phyloP scores from a whole-genome alignment of 2,888 invertebrate species.

The Latrodectus elegans region DNA sequence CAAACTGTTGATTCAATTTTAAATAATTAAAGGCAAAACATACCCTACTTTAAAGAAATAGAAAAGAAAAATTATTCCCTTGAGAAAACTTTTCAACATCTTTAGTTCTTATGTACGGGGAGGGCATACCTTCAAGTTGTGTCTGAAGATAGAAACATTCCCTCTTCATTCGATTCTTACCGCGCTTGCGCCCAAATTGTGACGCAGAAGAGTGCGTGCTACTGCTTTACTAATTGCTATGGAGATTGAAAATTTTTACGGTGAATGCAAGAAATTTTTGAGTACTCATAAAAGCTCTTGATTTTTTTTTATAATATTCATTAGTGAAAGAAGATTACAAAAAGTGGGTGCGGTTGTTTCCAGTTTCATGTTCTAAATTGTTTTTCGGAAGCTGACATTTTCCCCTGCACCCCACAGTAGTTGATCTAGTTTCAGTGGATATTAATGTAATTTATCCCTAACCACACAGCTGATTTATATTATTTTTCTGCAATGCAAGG shows the following conservation, averaged over 20 bases:
- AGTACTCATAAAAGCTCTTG: conserved; percentile 2
- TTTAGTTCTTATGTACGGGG: conserved; percentile 37
- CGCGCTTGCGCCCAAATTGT: conserved; percentile 28
- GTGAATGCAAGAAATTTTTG: conserved; percentile 1
- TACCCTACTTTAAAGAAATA: conserved; percentile 29
- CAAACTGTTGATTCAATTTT: not conserved
- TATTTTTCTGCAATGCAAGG: too few relatives aligned
- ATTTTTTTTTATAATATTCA: conserved; percentile 21
- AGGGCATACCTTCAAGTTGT: conserved; percentile 43
- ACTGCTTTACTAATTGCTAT: conserved; percentile 49
- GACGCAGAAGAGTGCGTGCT: conserved; percentile 41
- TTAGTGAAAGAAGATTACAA: conserved; percentile 19
- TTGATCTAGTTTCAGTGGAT: not conserved
- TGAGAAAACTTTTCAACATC: conserved; percentile 58
- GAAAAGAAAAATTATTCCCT: conserved; percentile 40
- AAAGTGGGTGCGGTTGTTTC: conserved; percentile 14
- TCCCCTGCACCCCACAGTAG: not conserved
- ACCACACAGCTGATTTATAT: too few relatives aligned
- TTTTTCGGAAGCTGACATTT: not conserved
- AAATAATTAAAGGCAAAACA: conserved; percentile 1
- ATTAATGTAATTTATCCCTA: too few relatives aligned
- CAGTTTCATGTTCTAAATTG: not conserved
- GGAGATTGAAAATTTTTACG: conserved; percentile 33
- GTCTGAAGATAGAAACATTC: conserved; percentile 55
- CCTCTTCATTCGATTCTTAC: conserved; percentile 3